Evolutionary conservation across 1,140 invertebrate genomes (phyloP), one percentile per base, ranked within the genome.

Genomic region (Vanessa atalanta): DNA sequence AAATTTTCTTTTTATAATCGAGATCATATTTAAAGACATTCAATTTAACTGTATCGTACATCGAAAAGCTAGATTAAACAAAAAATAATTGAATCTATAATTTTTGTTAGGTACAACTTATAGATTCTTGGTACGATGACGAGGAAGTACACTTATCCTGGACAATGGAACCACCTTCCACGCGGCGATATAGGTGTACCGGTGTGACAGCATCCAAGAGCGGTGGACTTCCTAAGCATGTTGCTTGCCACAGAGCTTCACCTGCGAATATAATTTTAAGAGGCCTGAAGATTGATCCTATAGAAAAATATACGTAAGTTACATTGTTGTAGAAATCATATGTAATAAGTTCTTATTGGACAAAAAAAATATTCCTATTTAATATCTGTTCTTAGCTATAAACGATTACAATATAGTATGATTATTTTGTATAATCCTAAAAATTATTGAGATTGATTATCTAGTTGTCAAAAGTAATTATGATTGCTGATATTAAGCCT

Each of bases 91-190:
- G 13, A 15, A 6, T 6, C 5, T 14, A 5, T n/a, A 50, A 15
- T 12, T 12, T 12, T 57, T 43, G 8, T 47, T 53, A 92, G 90
- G 86, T 91, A 13, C 78, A 77, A 43, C 79, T 92, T 0, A 47
- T 85, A 67, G 89, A 91, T 53, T 86, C 90, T 0, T 91, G 85
- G 88, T 88, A 82, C 69, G 89, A 92, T 64, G 86, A 89, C 13
- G 87, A 90, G 81, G 90, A 89, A 68, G 83, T 92, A n/a, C 83
- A 89, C 50, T 69, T 91, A 43, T 88, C 90, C 16, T 92, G 90
- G 90, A 14, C 76, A 9, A 67, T 91, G 6, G 89, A 92, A 16
- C 86, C 90, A 1, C 82, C 83, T 8, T 87, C 88, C 0, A 83
- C 78, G 2, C 75, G 76, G 20, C 79, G 88, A 8, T 87, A 86